Conservation (phyloP, 2,113 vertebrate genomes). For the Heterotis niloticus region DNA sequence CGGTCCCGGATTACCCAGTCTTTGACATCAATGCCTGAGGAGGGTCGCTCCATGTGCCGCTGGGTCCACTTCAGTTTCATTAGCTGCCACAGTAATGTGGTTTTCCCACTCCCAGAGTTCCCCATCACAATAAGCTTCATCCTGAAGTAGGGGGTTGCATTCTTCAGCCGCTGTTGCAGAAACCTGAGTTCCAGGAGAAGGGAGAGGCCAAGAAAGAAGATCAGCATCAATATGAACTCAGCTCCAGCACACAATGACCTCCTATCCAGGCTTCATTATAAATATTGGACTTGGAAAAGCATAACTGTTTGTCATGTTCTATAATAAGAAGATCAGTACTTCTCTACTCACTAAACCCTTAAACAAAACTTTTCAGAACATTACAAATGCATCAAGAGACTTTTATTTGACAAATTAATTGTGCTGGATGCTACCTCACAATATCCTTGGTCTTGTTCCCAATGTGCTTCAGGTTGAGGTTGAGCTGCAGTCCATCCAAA, state of each 20-base stretch:
- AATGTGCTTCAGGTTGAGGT: slow-evolving; percentile 87
- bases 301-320: background rate
- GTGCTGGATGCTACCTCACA: slow-evolving; percentile 68
- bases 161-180: slow-evolving; percentile 92
- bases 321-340: too few relatives aligned
- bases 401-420: background rate
- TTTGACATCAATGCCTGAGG: slow-evolving; percentile 75
- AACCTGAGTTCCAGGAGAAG: slow-evolving; percentile 64
- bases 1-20: slow-evolving; percentile 81
- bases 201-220: background rate
- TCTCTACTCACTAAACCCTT: too few relatives aligned
- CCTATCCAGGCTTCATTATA: background rate
- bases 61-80: slow-evolving; percentile 77
- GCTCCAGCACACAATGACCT: background rate
- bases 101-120: slow-evolving; percentile 85
- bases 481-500: slow-evolving; percentile 82
- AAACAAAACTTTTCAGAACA: background rate
- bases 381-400: background rate
- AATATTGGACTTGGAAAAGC: background rate
- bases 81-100: slow-evolving; percentile 79
- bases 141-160: slow-evolving; percentile 87
- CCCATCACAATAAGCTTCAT: slow-evolving; percentile 96
- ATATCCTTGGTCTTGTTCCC: slow-evolving; percentile 94
- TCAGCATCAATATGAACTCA: background rate
- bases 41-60: slow-evolving; percentile 41